phyloP scores from a whole-genome alignment of 2,888 invertebrate species.

The Sylvicola cinctus region DNA sequence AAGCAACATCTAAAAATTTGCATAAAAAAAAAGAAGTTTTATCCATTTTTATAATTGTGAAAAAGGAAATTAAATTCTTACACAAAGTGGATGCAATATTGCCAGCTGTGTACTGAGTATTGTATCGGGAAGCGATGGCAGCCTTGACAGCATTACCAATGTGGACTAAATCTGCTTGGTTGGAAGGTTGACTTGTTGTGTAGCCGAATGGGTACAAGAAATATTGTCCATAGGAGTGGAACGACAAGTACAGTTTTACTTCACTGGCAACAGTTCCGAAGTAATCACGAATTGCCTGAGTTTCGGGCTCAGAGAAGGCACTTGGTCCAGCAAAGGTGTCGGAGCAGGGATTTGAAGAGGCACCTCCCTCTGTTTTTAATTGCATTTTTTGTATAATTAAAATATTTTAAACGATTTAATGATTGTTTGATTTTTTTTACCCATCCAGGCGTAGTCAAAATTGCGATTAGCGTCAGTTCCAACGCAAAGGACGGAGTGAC shows the following conservation, averaged over 20 bases:
- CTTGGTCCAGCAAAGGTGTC: constrained; percentile 42
- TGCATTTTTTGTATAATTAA: constrained; percentile 1
- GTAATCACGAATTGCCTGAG: constrained; percentile 31
- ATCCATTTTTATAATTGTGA: not conserved
- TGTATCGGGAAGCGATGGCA: constrained; percentile 29
- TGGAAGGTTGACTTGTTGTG: constrained; percentile 29
- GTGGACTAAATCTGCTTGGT: constrained; percentile 28
- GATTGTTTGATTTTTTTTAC: constrained; percentile 19
- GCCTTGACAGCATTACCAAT: constrained; percentile 10
- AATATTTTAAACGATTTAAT: constrained; percentile 11
- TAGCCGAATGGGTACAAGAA: constrained; percentile 51
- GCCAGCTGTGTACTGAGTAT: constrained; percentile 37
- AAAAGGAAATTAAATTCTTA: constrained; percentile 16
- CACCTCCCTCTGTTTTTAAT: constrained; percentile 26
- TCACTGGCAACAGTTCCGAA: constrained; percentile 27
- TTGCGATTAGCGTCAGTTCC: constrained; percentile 65
- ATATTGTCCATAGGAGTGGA: constrained; percentile 55
- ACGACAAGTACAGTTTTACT: constrained; percentile 41
- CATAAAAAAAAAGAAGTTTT: constrained; percentile 5
- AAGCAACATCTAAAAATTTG: constrained; percentile 43
- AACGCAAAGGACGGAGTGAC: constrained; percentile 25
- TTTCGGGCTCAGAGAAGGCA: constrained; percentile 52
- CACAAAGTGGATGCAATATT: constrained; percentile 34
- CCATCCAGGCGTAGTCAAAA: constrained; percentile 47
- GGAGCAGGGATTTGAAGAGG: constrained; percentile 33